Conservation (phyloP, 2,797 vertebrate species). For the Sebastolobus altivelis region DNA sequence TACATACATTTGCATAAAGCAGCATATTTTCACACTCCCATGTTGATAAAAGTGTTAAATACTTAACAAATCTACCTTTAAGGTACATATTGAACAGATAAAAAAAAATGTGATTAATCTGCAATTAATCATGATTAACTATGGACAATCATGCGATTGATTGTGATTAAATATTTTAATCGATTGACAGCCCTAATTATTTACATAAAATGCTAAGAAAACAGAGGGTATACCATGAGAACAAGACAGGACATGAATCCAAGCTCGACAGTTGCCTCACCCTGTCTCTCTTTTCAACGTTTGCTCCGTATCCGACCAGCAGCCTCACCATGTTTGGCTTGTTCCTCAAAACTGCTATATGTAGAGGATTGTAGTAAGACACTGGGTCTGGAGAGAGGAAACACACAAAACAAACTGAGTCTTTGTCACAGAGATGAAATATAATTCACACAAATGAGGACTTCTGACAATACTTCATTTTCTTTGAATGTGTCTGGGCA, state of each 20-base stretch:
- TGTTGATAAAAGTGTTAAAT: no score
- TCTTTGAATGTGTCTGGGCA: background rate
- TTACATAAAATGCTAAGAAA: background rate
- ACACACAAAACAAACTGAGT: background rate
- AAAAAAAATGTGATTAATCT: no score
- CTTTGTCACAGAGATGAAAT: background rate
- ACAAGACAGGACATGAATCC: background rate
- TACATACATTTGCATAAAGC: no score
- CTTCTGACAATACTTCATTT: background rate
- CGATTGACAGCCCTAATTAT: no score
- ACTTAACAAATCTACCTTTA: no score
- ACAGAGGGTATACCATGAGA: background rate
- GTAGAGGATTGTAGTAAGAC: conserved; percentile 94
- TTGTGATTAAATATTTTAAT: no score
- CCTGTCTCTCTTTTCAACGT: conserved; percentile 92
- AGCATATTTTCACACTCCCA: no score
- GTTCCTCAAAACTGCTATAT: conserved; percentile 92
- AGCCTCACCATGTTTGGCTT: conserved; percentile 88
- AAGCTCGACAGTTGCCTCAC: conserved; percentile 72
- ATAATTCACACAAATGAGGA: background rate
- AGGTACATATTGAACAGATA: no score
- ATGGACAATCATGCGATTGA: no score
- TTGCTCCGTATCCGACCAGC: conserved; percentile 88
- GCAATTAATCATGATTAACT: no score
- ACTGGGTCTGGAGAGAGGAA: conserved; percentile 87